Percentiles rank a stretch among this genome's conserved stretches.
phyloP scores from a whole-genome alignment of 1,140 invertebrate species.

The Sycophaga agraensis region DNA sequence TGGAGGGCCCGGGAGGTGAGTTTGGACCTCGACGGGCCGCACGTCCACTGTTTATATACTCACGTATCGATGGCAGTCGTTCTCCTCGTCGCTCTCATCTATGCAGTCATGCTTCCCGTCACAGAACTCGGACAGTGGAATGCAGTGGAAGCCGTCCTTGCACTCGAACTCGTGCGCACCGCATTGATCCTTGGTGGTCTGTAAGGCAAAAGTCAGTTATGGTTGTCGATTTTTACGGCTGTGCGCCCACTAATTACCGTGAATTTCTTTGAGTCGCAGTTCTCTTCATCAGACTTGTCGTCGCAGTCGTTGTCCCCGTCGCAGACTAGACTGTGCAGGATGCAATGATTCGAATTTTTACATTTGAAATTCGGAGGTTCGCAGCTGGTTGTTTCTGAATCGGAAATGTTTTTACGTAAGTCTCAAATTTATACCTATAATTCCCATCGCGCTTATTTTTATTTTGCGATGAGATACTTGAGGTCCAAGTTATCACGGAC shows the following conservation, averaged over 20 bases:
- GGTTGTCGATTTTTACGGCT: no score
- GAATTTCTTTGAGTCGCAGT: conserved; percentile 42
- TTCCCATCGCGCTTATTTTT: no score
- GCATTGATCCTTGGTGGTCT: conserved; percentile 31
- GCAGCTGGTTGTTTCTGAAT: no score
- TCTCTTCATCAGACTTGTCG: conserved; percentile 58
- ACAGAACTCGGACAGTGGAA: conserved; percentile 77
- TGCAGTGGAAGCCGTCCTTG: conserved; percentile 64
- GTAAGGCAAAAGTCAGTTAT: no score
- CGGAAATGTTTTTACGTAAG: no score
- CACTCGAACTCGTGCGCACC: conserved; percentile 51
- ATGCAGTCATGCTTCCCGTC: conserved; percentile 73
- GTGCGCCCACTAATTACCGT: conserved; percentile 49
- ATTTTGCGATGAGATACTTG: no score
- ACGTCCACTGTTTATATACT: background rate
- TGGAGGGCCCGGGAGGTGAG: background rate
- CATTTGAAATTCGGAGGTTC: conserved; percentile 51
- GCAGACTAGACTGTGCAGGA: conserved; percentile 51
- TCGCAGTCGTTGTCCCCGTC: conserved; percentile 57
- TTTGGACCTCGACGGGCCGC: no score
- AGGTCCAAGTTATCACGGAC: no score
- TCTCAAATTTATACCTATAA: no score
- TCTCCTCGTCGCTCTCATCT: conserved; percentile 76
- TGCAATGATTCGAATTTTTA: conserved; percentile 49
- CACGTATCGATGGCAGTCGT: conserved; percentile 27